Conservation (phyloP, 2,888 invertebrate species). For the Eupithecia subumbrata region DNA sequence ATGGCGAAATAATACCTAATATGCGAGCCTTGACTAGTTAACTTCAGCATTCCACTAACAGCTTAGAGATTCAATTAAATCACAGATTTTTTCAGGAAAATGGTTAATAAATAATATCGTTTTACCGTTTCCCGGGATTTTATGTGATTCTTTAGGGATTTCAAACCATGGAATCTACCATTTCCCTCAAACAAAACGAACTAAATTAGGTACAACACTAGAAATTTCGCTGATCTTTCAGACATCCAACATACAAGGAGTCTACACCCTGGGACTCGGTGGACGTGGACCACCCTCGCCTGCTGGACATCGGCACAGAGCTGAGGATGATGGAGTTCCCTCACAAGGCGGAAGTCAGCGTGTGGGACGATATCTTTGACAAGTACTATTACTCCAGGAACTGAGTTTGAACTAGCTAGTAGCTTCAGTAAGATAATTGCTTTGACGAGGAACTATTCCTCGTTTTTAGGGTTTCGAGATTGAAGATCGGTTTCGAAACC, state of each 20-base stretch:
- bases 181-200: not conserved
- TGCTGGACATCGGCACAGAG: constrained; percentile 64
- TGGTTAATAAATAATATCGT: too few species aligned
- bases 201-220: not conserved
- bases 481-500: too few species aligned
- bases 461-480: too few species aligned
- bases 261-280: constrained; percentile 58
- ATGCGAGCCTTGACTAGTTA: too few species aligned
- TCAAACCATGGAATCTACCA: not conserved
- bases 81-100: not conserved
- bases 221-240: constrained; percentile 16
- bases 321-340: constrained; percentile 64
- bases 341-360: constrained; percentile 45
- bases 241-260: constrained; percentile 37
- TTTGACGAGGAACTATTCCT: not conserved
- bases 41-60: not conserved
- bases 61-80: not conserved
- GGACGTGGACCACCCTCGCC: constrained; percentile 51
- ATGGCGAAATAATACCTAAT: not conserved
- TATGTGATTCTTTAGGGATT: not conserved
- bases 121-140: not conserved
- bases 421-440: not conserved
- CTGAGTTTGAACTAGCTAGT: constrained; percentile 29
- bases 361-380: constrained; percentile 75
- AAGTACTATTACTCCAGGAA: constrained; percentile 65